Evolutionary conservation across 2,797 vertebrate species (phyloP), one percentile per base, ranked within the genome.

Genomic region (Aselliscus stoliczkanus): DNA sequence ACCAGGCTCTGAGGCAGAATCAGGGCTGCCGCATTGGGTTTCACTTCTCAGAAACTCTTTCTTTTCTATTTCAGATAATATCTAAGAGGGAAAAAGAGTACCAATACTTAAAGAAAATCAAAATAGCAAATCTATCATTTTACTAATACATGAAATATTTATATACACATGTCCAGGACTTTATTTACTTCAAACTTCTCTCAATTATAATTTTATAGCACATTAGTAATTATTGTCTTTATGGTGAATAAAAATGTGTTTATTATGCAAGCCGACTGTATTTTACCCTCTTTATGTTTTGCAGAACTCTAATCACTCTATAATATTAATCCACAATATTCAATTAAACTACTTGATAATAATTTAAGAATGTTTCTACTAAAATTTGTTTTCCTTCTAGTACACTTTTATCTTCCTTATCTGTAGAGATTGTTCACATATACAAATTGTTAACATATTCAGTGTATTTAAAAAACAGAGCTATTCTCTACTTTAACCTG

Each of bases 51-150:
- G 90, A 67, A 97, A 83, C 69, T 97, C 98, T 95, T 98, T 98
- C 31, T 98, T 97, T 97, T 98, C 98, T 97, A 98, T 96, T 97
- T 98, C 98, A 97, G 95, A 96, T 20, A 98, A 70, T 64, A 98
- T 96, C 99, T 99, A 79, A 97, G 81, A 34, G 88, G 0, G 96
- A 86, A 92, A 69, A 95, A 86, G n/a, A 88, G 23, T 62, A 76
- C 13, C 34, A 87, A 47, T 70, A 20, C 88, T 83, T 88, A 88
- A 84, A 70, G 31, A 90, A 83, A 95, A 25, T 15, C 7, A 42
- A 70, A 84, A 93, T 6, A 70, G 13, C 52, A 77, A 94, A 92
- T 5, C 5, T 65, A 62, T 62, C 1, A 56, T 73, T 94, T 92
- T 73, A 85, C 82, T 50, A 77, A 84, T 64, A 17, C 14, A 47